Evolutionary conservation across 2,797 vertebrate genomes (phyloP).

Genomic region (Synanceia verrucosa): DNA sequence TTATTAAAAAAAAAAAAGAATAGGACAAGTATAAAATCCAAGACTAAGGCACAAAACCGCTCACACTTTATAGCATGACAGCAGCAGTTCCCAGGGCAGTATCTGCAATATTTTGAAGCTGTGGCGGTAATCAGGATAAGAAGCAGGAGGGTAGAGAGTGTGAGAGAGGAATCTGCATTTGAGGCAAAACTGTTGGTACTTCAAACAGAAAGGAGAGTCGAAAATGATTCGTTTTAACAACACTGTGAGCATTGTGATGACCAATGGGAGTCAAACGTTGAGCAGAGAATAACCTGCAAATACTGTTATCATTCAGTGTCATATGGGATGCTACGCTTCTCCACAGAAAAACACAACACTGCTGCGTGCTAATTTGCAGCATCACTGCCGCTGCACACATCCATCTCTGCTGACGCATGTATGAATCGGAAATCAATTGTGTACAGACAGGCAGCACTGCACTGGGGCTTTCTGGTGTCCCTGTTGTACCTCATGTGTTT

Average conservation of each 20-base stretch:
- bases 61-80: conserved; percentile 40
- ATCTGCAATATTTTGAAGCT: conserved; percentile 44
- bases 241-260: background rate
- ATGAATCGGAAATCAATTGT: conserved; percentile 69
- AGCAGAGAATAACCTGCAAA: background rate
- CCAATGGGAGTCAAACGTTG: background rate
- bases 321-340: background rate
- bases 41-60: conserved; percentile 32
- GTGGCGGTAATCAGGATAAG: conserved; percentile 61
- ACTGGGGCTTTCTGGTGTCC: conserved; percentile 44
- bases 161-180: background rate
- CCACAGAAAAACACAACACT: background rate
- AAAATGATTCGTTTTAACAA: background rate
- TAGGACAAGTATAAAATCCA: no score
- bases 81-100: conserved; percentile 43
- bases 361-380: conserved; percentile 14
- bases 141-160: conserved; percentile 23
- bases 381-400: conserved; percentile 31
- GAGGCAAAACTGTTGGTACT: conserved; percentile 12
- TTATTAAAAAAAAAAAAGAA: no score
- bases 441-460: conserved; percentile 55
- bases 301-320: background rate
- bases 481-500: conserved; percentile 27
- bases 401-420: conserved; percentile 63
- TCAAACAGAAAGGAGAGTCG: background rate